These are phyloP conservation scores for Spilarctia lutea DNA, from an alignment of 2,888 invertebrate genomes.

Conservation along the genomic window DNA sequence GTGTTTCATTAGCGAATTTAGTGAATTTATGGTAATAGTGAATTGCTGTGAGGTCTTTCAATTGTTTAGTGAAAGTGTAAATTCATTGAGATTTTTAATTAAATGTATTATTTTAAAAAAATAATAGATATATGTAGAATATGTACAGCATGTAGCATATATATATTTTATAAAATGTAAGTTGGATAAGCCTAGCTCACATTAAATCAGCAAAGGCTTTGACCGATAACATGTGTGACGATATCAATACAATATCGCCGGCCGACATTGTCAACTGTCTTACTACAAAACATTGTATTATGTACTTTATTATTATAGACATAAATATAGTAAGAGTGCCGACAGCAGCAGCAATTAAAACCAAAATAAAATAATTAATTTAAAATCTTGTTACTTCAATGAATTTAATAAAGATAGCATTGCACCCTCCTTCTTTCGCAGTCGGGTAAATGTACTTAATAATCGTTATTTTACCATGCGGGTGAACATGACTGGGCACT, in stretches of 20 bases:
- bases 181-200: not conserved
- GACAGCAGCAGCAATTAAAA: too few species aligned
- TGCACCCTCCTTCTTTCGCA: too few species aligned
- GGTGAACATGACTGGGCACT: not conserved
- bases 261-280: too few species aligned
- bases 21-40: not conserved
- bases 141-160: slow-evolving; percentile 7
- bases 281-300: not conserved
- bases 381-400: too few species aligned
- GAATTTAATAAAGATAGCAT: too few species aligned
- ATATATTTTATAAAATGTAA: not conserved
- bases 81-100: not conserved
- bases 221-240: not conserved
- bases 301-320: not conserved
- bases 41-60: not conserved
- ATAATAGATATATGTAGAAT: not conserved
- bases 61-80: not conserved
- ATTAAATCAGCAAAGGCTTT: not conserved
- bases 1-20: not conserved
- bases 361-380: too few species aligned
- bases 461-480: not conserved
- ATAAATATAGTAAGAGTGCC: too few species aligned
- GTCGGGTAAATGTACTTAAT: not conserved
- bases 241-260: not conserved
- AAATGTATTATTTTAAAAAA: slow-evolving; percentile 1